A percentile compares a stretch with the other conserved stretches of the same genome.
Evolutionary conservation across 2,888 invertebrate species (phyloP).

Genomic region (Hirudinaria manillensis): DNA sequence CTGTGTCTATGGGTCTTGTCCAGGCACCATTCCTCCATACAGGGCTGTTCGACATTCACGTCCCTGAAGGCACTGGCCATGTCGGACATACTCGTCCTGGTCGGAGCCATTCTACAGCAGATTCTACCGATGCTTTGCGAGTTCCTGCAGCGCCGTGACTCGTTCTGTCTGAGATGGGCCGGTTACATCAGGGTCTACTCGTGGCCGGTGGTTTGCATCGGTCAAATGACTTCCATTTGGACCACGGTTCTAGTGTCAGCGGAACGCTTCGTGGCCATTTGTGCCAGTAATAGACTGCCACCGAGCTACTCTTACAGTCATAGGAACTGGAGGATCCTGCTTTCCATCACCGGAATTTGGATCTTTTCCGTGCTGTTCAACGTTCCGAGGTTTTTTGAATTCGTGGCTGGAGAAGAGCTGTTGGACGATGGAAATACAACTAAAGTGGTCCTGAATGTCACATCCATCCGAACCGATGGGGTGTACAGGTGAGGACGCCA

Average conservation of each 20-base stretch:
- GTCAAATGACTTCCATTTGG: slow-evolving; percentile 47
- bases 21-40: not conserved
- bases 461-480: slow-evolving; percentile 35
- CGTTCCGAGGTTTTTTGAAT: slow-evolving; percentile 47
- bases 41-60: slow-evolving; percentile 35
- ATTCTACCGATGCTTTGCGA: slow-evolving; percentile 37
- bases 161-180: slow-evolving; percentile 34
- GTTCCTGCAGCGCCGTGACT: slow-evolving; percentile 5
- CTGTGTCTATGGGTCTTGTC: slow-evolving; percentile 38
- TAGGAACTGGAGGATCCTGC: slow-evolving; percentile 38
- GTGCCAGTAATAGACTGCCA: slow-evolving; percentile 37
- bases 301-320: slow-evolving; percentile 28
- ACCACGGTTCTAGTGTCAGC: slow-evolving; percentile 50
- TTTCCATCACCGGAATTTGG: slow-evolving; percentile 44
- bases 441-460: slow-evolving; percentile 31
- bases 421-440: slow-evolving; percentile 31
- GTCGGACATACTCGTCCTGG: slow-evolving; percentile 38
- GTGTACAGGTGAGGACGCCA: slow-evolving; percentile 35
- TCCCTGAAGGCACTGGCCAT: slow-evolving; percentile 40
- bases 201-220: slow-evolving; percentile 41
- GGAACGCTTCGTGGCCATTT: slow-evolving; percentile 51
- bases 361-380: slow-evolving; percentile 43
- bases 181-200: slow-evolving; percentile 39
- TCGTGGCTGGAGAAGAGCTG: slow-evolving; percentile 34
- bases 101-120: slow-evolving; percentile 39